Base-by-base conservation (phyloP, 1,140 invertebrate genomes). In the Ptiloglossa arizonensis region DNA sequence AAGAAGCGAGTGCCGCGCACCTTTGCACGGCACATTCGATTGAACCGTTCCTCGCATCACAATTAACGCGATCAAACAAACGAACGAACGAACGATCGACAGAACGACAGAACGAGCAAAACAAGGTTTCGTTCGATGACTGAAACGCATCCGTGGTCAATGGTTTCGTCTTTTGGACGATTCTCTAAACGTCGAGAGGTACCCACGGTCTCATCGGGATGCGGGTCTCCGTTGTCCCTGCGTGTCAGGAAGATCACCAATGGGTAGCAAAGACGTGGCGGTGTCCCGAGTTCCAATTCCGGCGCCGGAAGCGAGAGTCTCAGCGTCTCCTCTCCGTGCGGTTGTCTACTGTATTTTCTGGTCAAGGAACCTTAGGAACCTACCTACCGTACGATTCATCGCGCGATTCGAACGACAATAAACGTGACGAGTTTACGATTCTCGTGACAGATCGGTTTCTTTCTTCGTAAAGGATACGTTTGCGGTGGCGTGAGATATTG, bases 131-230 rank as follows among this genome's bases (percentile, higher is more conserved):
- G n/a, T n/a, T n/a, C n/a, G n/a, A n/a, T n/a, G n/a, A n/a, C n/a
- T n/a, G n/a, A n/a, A n/a, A n/a, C n/a, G n/a, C n/a, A n/a, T n/a
- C n/a, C n/a, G n/a, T n/a, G n/a, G n/a, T n/a, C n/a, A n/a, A n/a
- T n/a, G n/a, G n/a, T n/a, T n/a, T n/a, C n/a, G n/a, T n/a, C 19
- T 2, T 50, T n/a, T 50, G 2, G 4, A 15, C 19, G 8, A 1
- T 52, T 52, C 13, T 17, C 29, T 8, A 24, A 8, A 52, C 1
- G 19, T 19, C 11, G 13, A n/a, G 22, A 8, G 38, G 76, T 74
- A 89, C 93, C 94, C 86, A 96, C 96, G 56, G 96, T 96, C 88
- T 96, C 96, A 84, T 96, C 95, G 19, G 96, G 95, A 92, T 96
- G 94, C 5, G 93, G 93, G 83, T 95, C 94, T 44, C 89, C 90